Evolutionary conservation across 1,140 invertebrate species (phyloP), one percentile per base, ranked within the genome.

Genomic region (Eriocheir sinensis): DNA sequence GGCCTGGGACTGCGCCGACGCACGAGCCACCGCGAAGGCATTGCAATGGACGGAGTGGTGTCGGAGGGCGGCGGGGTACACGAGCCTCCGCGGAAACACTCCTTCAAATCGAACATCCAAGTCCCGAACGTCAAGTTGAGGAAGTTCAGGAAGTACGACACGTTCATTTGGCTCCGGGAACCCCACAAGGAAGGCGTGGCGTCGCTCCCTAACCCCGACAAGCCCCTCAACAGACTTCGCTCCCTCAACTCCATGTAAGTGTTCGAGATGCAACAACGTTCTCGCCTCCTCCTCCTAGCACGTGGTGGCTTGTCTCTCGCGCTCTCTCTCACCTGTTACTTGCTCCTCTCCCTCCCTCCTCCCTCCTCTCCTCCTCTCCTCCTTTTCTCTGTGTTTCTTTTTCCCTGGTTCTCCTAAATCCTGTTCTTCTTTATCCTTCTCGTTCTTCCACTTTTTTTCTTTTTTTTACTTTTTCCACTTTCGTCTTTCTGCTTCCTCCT

Each of bases 211-310:
- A 94, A 95, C 44, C 95, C 95, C 17, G 93, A 93, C 60, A 95
- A 95, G 44, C 95, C 94, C 0, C 95, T 96, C 93, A 96, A 94
- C 94, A 95, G 95, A 40, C 95, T 96, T 8, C 92, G 95, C 86
- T 96, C 95, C 6, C 95, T 96, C 92, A 94, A 95, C 79, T 95
- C 95, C 60, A 93, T 96, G 95, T 96, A 93, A 96, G 95, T 96
- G 95, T 40, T 8, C 21, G 40, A 21, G 15, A 21, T 32, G 30
- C 40, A 92, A 92, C 79, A 44, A 91, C 38, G 60, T 15, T 79
- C 53, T 40, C 1, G 4, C 17, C 53, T 72, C 9, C 90, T 88
- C 85, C 85, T 34, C 32, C 85, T 34, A 27, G 3, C 48, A 44
- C 60, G 34, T 40, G 32, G 53, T 0, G 17, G 36, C 44, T 38